Conservation (phyloP, 2,888 invertebrate species). For the Notodonta ziczac region DNA sequence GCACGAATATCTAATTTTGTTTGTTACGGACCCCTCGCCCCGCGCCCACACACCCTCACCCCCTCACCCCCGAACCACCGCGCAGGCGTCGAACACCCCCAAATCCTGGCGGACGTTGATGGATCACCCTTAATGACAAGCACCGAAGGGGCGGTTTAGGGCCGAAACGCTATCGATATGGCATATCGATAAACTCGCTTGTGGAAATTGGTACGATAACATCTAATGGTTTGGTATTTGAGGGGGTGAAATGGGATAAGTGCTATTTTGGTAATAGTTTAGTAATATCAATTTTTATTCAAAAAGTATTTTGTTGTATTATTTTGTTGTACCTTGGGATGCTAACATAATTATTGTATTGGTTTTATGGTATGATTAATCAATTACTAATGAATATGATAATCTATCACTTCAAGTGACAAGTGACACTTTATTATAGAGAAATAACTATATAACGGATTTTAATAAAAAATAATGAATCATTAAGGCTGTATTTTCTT, state of each 20-base stretch:
- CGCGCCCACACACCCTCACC: slow-evolving; percentile 16
- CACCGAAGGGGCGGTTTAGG: slow-evolving; percentile 72
- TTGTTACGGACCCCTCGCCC: slow-evolving; percentile 61
- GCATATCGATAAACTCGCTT: slow-evolving; percentile 50
- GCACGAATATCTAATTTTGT: slow-evolving; percentile 83
- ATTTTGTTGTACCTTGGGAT: not conserved
- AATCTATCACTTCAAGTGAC: too few relatives aligned
- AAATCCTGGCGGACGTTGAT: slow-evolving; percentile 83
- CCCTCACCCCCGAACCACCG: slow-evolving; percentile 43
- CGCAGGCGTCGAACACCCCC: slow-evolving; percentile 78
- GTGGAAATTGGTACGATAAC: slow-evolving; percentile 58
- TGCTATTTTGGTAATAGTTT: slow-evolving; percentile 1
- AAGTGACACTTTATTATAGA: too few relatives aligned
- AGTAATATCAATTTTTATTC: not conserved
- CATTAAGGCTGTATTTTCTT: too few relatives aligned
- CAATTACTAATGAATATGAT: too few relatives aligned
- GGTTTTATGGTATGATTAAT: not conserved
- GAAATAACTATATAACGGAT: too few relatives aligned
- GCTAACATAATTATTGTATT: not conserved
- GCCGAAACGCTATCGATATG: slow-evolving; percentile 50
- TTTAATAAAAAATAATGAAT: too few relatives aligned
- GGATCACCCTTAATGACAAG: slow-evolving; percentile 85
- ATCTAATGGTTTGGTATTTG: slow-evolving; percentile 50
- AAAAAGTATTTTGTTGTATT: not conserved
- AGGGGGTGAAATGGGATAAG: slow-evolving; percentile 30